Base-by-base conservation (phyloP, 2,113 vertebrate genomes). In the Clinocottus analis region DNA sequence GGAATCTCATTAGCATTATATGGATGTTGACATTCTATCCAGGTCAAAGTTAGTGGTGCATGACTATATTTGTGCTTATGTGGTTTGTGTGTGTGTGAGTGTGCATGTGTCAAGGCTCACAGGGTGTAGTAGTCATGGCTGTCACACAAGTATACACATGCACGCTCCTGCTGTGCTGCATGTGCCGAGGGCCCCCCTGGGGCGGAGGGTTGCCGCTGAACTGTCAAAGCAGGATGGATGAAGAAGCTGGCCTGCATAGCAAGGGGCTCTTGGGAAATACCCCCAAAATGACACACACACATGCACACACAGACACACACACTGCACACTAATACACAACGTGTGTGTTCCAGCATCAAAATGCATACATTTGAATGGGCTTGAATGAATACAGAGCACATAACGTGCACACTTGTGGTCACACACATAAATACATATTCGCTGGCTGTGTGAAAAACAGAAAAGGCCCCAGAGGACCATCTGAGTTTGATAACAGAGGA, bases 201-300 rank as follows among this genome's bases (percentile, higher is more conserved):
- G 89, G 82, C 80, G 23, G 53, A 14, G 47, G 85, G 82, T 82
- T 76, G 84, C 82, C 58, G 75, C 83, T 73, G 90, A 93, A 88
- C 90, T 93, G 92, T 93, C 92, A 92, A 76, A 89, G 83, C 81
- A 89, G 83, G 85, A 94, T 92, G 88, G 90, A 91, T 94, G 90
- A 91, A 93, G 87, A 92, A 91, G 86, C 90, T 91, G 89, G 88
- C 91, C 90, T 86, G 92, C 87, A 92, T 88, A 89, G 87, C 87
- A 90, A 90, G 56, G 87, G 87, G 78, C 92, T 92, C 91, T 63
- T 76, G 93, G 91, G 91, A 93, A 93, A 91, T 90, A 91, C 87
- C 86, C 89, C 73, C 83, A 85, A 78, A 85, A 82, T 80, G 77
- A 89, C 89, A 88, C 82, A 69, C 72, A 79, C 68, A 71, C 58